Evolutionary conservation across 1,140 invertebrate genomes (phyloP), one percentile per base, ranked within the genome.

Genomic region (Ylistrum balloti): DNA sequence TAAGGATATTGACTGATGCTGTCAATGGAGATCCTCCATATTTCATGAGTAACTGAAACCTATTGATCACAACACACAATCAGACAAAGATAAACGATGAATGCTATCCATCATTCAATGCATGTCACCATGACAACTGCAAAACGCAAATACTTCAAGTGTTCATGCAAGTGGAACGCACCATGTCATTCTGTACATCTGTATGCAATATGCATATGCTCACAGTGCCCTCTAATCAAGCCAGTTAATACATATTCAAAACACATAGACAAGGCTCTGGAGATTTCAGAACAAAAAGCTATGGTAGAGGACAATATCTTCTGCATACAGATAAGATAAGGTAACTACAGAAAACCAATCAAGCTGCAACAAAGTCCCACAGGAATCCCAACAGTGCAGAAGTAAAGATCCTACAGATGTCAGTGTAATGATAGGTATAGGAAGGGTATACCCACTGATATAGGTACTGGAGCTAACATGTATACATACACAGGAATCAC

Each of bases 111-210:
- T 74, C 28, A 28, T 28, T 74, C 56, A 28, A 74, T 28, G n/a
- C 56, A 74, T n/a, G 56, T 74, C 56, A 74, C 56, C 56, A 74
- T 74, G 56, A 74, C 56, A 74, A 74, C 56, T n/a, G 56, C 11
- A 74, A 74, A 74, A 74, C 28, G 56, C 56, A 74, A 74, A 74
- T 74, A 28, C 56, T 74, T 17, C 3, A n/a, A 74, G 56, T 17
- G n/a, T 10, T 10, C 22, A 74, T 74, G 56, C 56, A 74, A 28
- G 56, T 74, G 22, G 17, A 74, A 7, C n/a, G 15, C 56, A 74
- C 0, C n/a, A 17, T 74, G n/a, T 5, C 56, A 74, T 74, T 17
- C 7, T 74, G 15, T 74, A 74, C 28, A 28, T 28, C 22, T n/a
- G 20, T 74, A 74, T 74, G 7, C n/a, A 28, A 74, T 74, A 28